A percentile compares a stretch with the other conserved stretches of the same genome.
Conservation (phyloP, 2,888 invertebrate genomes). For the Mallateleia sp. region DNA sequence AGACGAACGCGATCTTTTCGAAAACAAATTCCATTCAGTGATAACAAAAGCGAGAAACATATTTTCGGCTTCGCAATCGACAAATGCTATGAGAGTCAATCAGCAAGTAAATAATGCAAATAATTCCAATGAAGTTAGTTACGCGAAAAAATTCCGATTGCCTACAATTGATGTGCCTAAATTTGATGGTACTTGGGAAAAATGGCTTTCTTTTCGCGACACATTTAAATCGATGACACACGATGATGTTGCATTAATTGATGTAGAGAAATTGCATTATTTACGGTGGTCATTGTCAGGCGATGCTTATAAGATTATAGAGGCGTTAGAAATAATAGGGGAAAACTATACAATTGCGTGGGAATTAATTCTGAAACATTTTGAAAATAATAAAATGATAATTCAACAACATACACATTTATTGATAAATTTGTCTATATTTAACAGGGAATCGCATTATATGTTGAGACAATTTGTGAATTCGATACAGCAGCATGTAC, state of each 20-base stretch:
- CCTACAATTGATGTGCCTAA: conserved; percentile 13
- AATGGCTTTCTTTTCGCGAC: conserved; percentile 1
- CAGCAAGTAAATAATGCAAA: neutral
- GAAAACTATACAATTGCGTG: conserved; percentile 17
- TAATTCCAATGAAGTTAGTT: neutral
- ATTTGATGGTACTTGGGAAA: conserved; percentile 1
- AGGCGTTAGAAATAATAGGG: conserved; percentile 17
- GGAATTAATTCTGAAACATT: neutral
- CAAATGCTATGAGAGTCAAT: neutral
- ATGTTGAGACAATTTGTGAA: neutral
- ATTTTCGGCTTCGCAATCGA: too few relatives aligned
- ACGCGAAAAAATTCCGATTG: neutral
- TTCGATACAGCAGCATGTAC: conserved; percentile 11
- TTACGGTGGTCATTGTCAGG: neutral
- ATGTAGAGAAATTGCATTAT: conserved; percentile 26
- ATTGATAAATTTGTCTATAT: conserved; percentile 14
- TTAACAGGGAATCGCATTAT: neutral
- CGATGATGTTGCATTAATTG: neutral
- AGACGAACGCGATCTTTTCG: conserved; percentile 16
- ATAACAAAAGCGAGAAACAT: neutral
- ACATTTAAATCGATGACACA: conserved; percentile 28
- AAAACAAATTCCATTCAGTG: conserved; percentile 15
- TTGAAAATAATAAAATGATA: conserved; percentile 17
- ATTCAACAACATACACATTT: conserved; percentile 25
- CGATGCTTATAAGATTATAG: conserved; percentile 26